A percentile compares a stretch with the other conserved stretches of the same genome.
These are phyloP conservation scores for Suncus etruscus DNA, from an alignment of 2,113 vertebrate genomes.

Conservation along the genomic window DNA sequence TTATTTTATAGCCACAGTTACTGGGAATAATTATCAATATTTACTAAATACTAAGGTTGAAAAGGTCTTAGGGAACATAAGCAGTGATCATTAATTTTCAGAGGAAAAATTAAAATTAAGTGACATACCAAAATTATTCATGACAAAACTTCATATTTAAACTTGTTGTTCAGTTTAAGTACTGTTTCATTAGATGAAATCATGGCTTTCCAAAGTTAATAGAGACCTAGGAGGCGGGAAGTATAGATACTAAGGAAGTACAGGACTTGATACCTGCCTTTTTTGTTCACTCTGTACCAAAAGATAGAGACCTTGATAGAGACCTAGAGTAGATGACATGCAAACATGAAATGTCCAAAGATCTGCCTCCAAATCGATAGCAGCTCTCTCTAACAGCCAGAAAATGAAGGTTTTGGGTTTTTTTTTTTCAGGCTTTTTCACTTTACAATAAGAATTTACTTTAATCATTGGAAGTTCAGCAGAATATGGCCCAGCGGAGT, in stretches of 20 bases:
- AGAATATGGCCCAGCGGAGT: background rate
- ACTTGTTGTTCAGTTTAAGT: background rate
- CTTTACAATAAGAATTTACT: constrained; percentile 8
- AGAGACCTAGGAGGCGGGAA: background rate
- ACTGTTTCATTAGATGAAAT: constrained; percentile 9
- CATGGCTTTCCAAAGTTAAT: background rate
- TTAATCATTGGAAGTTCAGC: constrained; percentile 18
- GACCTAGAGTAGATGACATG: background rate
- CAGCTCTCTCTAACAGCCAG: background rate
- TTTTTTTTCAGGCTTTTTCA: background rate
- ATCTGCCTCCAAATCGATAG: background rate
- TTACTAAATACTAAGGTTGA: constrained; percentile 35
- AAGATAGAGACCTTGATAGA: background rate
- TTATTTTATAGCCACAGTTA: constrained; percentile 18
- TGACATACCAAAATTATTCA: background rate
- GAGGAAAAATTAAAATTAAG: constrained; percentile 22
- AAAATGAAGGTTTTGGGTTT: background rate
- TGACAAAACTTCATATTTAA: background rate
- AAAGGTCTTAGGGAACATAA: constrained; percentile 48
- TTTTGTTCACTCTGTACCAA: background rate
- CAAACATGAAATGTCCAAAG: background rate
- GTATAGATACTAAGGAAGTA: no score
- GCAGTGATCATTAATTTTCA: constrained; percentile 43
- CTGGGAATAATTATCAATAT: constrained; percentile 39
- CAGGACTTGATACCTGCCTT: background rate